Percentiles rank a stretch among this genome's conserved stretches.
phyloP scores from a whole-genome alignment of 2,888 invertebrate genomes.

The Oeneis ivallda region DNA sequence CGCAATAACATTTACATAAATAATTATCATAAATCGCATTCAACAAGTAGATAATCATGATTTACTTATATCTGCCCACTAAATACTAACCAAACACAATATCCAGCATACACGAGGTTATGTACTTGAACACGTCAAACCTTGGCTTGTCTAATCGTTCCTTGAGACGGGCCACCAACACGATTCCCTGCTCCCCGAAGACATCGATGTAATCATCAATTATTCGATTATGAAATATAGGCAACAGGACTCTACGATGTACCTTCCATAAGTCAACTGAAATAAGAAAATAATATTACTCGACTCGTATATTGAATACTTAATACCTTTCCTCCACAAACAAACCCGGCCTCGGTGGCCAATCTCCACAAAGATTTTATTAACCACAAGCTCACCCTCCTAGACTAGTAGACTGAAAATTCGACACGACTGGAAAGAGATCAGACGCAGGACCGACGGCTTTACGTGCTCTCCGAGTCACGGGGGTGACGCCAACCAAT shows the following conservation, averaged over 20 bases:
- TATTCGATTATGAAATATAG: conserved; percentile 84
- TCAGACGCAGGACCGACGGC: no score
- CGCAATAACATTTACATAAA: no score
- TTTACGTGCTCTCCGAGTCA: no score
- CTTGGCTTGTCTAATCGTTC: conserved; percentile 55
- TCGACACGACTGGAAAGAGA: no score
- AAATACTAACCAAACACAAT: conserved; percentile 81
- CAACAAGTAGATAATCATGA: no score
- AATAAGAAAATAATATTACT: conserved; percentile 29
- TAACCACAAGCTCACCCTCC: no score
- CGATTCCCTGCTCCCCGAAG: conserved; percentile 80
- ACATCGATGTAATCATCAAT: conserved; percentile 83
- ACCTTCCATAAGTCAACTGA: conserved; percentile 81
- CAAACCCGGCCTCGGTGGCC: no score
- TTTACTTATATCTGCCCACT: background rate
- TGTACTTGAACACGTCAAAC: conserved; percentile 77
- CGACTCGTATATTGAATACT: background rate
- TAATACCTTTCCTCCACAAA: no score
- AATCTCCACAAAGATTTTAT: no score
- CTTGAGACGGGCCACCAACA: conserved; percentile 71
- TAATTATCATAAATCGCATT: no score
- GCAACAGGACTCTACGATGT: conserved; percentile 82
- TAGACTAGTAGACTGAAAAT: no score
- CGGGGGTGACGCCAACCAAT: no score
- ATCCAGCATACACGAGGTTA: conserved; percentile 82